Percentiles rank a stretch among this genome's conserved stretches.
These are phyloP conservation scores for Willowsia nigromaculata DNA, from an alignment of 2,888 invertebrate genomes.

Conservation along the genomic window DNA sequence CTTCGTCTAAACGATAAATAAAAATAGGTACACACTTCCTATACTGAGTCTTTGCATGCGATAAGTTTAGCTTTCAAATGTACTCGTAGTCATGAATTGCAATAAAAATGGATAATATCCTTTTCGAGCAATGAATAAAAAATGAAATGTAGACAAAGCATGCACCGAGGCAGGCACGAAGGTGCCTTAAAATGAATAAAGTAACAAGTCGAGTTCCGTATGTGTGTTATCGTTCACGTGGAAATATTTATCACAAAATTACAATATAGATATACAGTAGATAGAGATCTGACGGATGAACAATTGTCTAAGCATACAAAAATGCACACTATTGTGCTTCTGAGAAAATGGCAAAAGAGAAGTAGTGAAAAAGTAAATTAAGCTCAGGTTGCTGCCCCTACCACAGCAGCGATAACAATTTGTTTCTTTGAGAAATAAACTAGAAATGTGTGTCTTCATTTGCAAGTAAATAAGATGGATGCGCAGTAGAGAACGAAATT, in stretches of 20 bases:
- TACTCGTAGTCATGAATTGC: not conserved
- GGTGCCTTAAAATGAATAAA: not conserved
- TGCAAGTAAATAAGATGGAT: not conserved
- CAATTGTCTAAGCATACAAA: not conserved
- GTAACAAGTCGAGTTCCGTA: not conserved
- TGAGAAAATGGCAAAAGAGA: too few species aligned
- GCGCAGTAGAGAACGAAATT: too few species aligned
- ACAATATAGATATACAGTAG: not conserved
- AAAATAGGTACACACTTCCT: not conserved
- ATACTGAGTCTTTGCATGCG: not conserved
- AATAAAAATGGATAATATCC: constrained; percentile 26
- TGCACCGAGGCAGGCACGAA: constrained; percentile 5
- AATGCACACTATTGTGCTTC: too few species aligned
- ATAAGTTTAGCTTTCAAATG: not conserved
- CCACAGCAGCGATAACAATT: too few species aligned
- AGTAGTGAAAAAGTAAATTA: too few species aligned
- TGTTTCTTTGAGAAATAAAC: too few species aligned
- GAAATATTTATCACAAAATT: not conserved
- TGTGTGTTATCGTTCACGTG: not conserved
- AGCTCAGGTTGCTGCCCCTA: too few species aligned
- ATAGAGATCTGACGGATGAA: not conserved
- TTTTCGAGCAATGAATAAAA: constrained; percentile 46
- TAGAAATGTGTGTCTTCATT: too few species aligned
- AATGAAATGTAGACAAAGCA: constrained; percentile 33
- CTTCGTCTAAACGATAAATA: not conserved